Evolutionary conservation across 2,888 invertebrate species (phyloP), one percentile per base, ranked within the genome.

Genomic region (Anarsia innoxiella): DNA sequence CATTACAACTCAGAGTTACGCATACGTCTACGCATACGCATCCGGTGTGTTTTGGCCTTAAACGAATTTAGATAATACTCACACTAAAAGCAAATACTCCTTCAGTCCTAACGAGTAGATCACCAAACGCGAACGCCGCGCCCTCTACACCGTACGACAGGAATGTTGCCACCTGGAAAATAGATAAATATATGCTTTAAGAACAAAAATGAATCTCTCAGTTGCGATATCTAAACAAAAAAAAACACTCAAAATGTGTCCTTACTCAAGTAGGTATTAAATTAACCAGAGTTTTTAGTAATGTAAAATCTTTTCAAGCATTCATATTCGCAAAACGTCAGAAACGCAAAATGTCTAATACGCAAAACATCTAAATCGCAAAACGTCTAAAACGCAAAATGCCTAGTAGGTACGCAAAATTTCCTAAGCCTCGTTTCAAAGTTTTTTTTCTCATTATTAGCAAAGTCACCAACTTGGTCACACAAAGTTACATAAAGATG

Each of bases 81-180:
- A 96, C 96, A 66, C 91, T 88, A 67, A 98, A 97, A 0, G 95
- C 96, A 65, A 98, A 97, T 10, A 92, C 90, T 40, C 78, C 76
- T 45, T 88, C 68, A 0, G 71, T 62, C 10, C 67, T 59, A 5
- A 93, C 88, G 0, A 94, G 75, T 0, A 85, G 59, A 0, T 90
- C 83, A 0, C 95, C 95, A 59, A 93, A 99, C 0, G 96, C 93
- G 63, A 98, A 97, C 1, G 84, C 86, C 0, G 95, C 91, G 0
- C 97, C 98, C 0, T 88, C 87, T 39, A 91, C 86, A 0, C 95
- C 91, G 63, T 91, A 97, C 3, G 87, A 84, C 35, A 99, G 75
- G 61, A 99, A 97, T 0, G 87, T 87, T 1, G 93, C 89, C 0
- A 90, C 88, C 86, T 83, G 49, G 8, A 19, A 19, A 19, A 5